Base-by-base conservation (phyloP, 92 coral and sea anemone species). In the Chrysogorgia sp. region DNA sequence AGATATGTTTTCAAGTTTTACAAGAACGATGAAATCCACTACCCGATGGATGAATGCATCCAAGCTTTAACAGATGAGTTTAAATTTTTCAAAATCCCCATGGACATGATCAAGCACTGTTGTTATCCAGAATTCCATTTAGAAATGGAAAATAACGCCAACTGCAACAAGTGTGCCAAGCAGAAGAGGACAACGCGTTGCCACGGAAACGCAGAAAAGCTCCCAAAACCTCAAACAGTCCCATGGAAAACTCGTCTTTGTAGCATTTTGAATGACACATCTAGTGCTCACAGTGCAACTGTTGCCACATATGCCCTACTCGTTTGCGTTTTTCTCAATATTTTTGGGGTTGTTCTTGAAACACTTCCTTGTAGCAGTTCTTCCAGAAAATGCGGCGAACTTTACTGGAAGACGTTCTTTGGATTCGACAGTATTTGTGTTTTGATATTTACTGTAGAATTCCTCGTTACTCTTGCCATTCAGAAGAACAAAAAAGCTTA, bases 11-110 rank as follows among this genome's bases (percentile, higher is more conserved):
- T 53, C 22, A 72, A 72, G 12, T 72, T 72, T 76, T 69, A 25
- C 89, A 96, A 93, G 76, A 84, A 89, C 28, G 97, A 88, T 14
- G 77, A 96, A 24, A 85, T 96, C 29, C 99, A 96, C 63, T 96
- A 74, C 69, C 90, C 99, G 0, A 80, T 80, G 19, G 99, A 96
- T 28, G 90, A 96, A 77, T 96, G 99, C 62, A 96, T 96, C 3
- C 97, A 96, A 19, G 99, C 92, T 32, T 89, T 96, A 34, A 86
- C 89, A 21, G 99, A 96, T 20, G 99, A 96, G 60, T 85, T 96
- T 17, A 85, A 91, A 8, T 96, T 96, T 60, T 96, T 96, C 32
- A 90, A 96, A 1, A 96, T 96, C 35, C 92, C 99, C 0, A 67
- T 96, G 31, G 92, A 96, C 53, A 96, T 89, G 4, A 96, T 96